A percentile compares a stretch with the other conserved stretches of the same genome.
phyloP scores from a whole-genome alignment of 2,888 invertebrate species.

The Eudemis profundana region DNA sequence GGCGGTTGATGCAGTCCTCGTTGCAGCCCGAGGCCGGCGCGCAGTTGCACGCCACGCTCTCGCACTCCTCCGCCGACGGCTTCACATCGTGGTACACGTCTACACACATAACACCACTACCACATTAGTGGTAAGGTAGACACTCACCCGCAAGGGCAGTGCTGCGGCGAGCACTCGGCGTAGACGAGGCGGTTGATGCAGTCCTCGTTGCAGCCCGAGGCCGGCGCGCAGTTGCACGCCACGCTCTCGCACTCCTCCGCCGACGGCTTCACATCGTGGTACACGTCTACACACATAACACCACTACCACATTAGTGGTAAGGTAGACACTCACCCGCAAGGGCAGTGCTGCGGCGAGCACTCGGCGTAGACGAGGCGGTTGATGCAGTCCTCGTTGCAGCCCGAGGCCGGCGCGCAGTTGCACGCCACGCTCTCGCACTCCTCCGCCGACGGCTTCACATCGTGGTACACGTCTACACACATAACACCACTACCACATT shows the following conservation, averaged over 20 bases:
- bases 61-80: slow-evolving; percentile 85
- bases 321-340: slow-evolving; percentile 80
- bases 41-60: slow-evolving; percentile 92
- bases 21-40: slow-evolving; percentile 91
- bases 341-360: slow-evolving; percentile 94
- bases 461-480: slow-evolving; percentile 86
- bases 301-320: no score
- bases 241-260: slow-evolving; percentile 86
- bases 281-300: slow-evolving; percentile 83
- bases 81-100: slow-evolving; percentile 88
- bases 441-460: slow-evolving; percentile 86
- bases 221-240: slow-evolving; percentile 92
- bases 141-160: slow-evolving; percentile 89
- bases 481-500: no score
- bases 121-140: slow-evolving; percentile 20
- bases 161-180: slow-evolving; percentile 94
- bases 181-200: slow-evolving; percentile 97
- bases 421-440: slow-evolving; percentile 88
- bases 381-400: slow-evolving; percentile 97
- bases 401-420: slow-evolving; percentile 92
- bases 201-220: slow-evolving; percentile 94
- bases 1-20: slow-evolving; percentile 97
- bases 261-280: slow-evolving; percentile 87
- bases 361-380: slow-evolving; percentile 96
- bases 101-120: no score